phyloP scores from a whole-genome alignment of 64 coral and sea anemone genomes.

The Porites lutea region DNA sequence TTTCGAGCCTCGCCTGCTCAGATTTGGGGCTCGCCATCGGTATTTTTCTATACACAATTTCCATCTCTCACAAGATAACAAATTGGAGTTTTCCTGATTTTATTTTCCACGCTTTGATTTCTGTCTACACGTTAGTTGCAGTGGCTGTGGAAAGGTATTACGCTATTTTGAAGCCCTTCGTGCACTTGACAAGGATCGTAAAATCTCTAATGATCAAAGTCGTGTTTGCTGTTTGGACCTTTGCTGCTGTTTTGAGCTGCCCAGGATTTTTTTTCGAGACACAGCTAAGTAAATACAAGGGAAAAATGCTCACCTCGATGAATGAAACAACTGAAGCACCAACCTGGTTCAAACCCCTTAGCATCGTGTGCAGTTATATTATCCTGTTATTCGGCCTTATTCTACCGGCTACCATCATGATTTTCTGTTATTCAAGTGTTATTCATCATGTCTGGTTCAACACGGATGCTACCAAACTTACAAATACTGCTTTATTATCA shows the following conservation, averaged over 20 bases:
- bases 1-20: slow-evolving; percentile 5
- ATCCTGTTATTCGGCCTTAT: not conserved
- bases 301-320: not conserved
- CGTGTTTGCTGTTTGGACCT: not conserved
- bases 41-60: not conserved
- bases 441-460: slow-evolving; percentile 35
- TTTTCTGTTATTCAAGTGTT: slow-evolving; percentile 26
- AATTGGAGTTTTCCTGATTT: not conserved
- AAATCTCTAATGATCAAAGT: not conserved
- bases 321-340: not conserved
- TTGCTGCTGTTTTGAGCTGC: not conserved
- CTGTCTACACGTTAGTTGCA: not conserved
- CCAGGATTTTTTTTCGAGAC: not conserved
- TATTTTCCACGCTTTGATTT: not conserved
- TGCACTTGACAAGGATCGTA: not conserved
- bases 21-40: not conserved
- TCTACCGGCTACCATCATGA: slow-evolving; percentile 21
- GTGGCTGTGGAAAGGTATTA: slow-evolving; percentile 46
- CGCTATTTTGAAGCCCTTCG: slow-evolving; percentile 43
- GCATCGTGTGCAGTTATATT: not conserved
- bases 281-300: not conserved
- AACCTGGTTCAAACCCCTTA: not conserved
- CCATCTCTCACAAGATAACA: not conserved
- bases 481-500: slow-evolving; percentile 24
- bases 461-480: not conserved